Evolutionary conservation across 2,797 vertebrate species (phyloP).

Genomic region (Sardinella longiceps): DNA sequence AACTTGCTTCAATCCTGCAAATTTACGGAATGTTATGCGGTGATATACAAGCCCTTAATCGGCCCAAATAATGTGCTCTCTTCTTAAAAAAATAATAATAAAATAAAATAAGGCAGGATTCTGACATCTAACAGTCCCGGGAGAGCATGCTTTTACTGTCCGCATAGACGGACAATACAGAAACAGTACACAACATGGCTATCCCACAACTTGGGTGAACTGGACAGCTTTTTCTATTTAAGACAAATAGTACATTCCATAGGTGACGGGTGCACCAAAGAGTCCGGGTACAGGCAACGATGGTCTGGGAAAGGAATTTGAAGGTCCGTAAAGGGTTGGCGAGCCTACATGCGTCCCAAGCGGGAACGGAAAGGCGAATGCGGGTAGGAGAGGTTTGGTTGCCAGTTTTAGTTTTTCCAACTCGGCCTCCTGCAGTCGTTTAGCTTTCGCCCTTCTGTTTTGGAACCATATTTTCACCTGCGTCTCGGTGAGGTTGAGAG

Average conservation of each 20-base stretch:
- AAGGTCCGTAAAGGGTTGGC: constrained; percentile 71
- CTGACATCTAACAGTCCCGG: background rate
- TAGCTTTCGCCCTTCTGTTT: constrained; percentile 85
- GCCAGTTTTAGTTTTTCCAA: constrained; percentile 82
- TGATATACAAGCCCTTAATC: background rate
- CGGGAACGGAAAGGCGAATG: constrained; percentile 80
- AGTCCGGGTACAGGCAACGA: constrained; percentile 76
- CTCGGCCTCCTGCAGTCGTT: constrained; percentile 85
- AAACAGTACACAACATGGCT: background rate
- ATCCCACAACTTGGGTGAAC: background rate
- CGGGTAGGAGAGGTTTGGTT: constrained; percentile 78
- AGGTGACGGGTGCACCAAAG: constrained; percentile 75
- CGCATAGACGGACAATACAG: background rate
- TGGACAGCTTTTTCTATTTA: constrained; percentile 58
- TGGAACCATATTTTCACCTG: constrained; percentile 90
- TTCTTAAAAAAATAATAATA: background rate
- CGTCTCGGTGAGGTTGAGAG: constrained; percentile 84
- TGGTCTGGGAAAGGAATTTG: constrained; percentile 71
- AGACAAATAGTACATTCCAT: constrained; percentile 85
- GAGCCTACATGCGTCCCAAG: constrained; percentile 74
- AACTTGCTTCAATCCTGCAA: constrained; percentile 8
- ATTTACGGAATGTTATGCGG: constrained; percentile 10
- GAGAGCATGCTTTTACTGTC: constrained; percentile 2
- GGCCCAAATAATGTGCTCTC: constrained; percentile 17
- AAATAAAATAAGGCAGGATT: constrained; percentile 24